These are phyloP conservation scores for Geodia barretti DNA, from an alignment of 37 sponge, comb jelly and placozoan genomes.

Conservation along the genomic window DNA sequence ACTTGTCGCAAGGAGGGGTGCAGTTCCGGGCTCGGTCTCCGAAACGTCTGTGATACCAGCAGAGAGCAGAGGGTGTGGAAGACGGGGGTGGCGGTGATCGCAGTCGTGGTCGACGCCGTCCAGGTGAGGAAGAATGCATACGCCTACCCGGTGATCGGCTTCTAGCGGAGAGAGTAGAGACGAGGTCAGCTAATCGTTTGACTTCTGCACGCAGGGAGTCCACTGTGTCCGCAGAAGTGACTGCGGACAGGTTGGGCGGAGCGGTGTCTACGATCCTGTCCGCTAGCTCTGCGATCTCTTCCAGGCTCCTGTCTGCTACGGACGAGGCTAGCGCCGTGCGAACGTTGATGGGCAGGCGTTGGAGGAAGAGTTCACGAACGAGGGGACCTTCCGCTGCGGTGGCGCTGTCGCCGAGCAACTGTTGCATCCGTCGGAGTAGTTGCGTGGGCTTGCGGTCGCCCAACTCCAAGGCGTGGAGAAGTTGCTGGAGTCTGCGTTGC, in stretches of 20 bases:
- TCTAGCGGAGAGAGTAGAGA: slow-evolving; percentile 1
- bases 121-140: too few species aligned
- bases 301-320: background rate
- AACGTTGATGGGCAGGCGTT: slow-evolving; percentile 42
- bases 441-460: slow-evolving; percentile 50
- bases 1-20: slow-evolving; percentile 32
- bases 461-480: slow-evolving; percentile 1
- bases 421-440: slow-evolving; percentile 53
- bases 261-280: slow-evolving; percentile 53
- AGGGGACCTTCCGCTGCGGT: background rate
- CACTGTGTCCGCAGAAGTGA: background rate
- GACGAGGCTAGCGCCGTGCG: slow-evolving; percentile 57
- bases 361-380: slow-evolving; percentile 46
- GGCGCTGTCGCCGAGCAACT: slow-evolving; percentile 43
- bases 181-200: background rate
- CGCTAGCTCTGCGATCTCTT: slow-evolving; percentile 46
- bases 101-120: too few species aligned
- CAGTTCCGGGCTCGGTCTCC: slow-evolving; percentile 55
- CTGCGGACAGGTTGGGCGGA: slow-evolving; percentile 17
- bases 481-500: slow-evolving; percentile 4
- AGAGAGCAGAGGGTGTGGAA: slow-evolving; percentile 3
- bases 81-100: background rate
- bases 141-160: too few species aligned
- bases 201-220: slow-evolving; percentile 35
- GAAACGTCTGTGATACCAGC: slow-evolving; percentile 57